Evolutionary conservation across 2,797 vertebrate genomes (phyloP).

Genomic region (Cephalopachus bancanus): DNA sequence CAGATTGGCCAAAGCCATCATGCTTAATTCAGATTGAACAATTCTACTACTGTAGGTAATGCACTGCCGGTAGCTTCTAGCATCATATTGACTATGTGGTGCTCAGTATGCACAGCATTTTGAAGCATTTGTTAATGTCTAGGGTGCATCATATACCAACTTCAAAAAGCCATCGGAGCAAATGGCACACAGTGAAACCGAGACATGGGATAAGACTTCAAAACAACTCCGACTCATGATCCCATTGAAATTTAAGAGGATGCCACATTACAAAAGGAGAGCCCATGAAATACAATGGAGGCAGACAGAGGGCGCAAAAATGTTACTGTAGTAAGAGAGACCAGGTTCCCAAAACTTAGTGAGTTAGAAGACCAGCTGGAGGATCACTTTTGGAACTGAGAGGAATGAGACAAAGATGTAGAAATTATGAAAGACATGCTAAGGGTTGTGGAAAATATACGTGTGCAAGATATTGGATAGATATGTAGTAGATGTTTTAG

Average conservation of each 20-base stretch:
- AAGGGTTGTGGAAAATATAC: accelerated
- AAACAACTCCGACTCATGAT: too few relatives aligned
- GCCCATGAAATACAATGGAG: background rate
- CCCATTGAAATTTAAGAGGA: background rate
- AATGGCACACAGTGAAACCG: background rate
- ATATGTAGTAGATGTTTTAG: background rate
- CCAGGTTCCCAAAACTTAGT: background rate
- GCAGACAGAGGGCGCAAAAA: too few relatives aligned
- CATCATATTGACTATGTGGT: too few relatives aligned
- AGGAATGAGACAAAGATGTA: background rate
- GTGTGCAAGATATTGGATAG: too few relatives aligned
- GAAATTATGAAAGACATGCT: background rate
- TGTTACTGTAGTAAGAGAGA: background rate
- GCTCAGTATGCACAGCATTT: background rate
- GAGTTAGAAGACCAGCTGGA: background rate
- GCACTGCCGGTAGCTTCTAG: background rate
- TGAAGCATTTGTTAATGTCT: background rate
- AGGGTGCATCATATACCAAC: background rate
- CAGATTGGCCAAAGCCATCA: background rate
- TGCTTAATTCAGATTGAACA: background rate
- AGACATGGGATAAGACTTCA: background rate
- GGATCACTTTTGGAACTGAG: background rate
- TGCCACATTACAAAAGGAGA: background rate
- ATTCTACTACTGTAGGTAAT: background rate
- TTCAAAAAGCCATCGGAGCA: background rate